Base-by-base conservation (phyloP, 2,113 vertebrate species). In the Plestiodon gilberti region DNA sequence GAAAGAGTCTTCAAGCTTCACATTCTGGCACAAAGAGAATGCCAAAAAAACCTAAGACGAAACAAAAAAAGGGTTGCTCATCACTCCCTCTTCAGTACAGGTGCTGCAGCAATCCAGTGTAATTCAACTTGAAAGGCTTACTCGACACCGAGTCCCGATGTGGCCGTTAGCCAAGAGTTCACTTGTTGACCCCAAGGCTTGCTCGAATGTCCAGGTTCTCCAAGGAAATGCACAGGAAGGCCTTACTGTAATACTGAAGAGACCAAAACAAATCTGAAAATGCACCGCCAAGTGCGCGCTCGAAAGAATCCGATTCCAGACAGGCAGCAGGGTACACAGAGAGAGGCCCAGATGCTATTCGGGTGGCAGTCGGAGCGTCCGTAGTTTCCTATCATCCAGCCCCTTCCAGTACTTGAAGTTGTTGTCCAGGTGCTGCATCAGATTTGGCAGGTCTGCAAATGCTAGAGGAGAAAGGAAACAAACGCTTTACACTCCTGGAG, bases 351-450 rank as follows among this genome's bases (percentile, higher is more conserved):
- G n/a, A 71, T 33, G 81, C 89, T 98, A 97, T 87, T 99, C 97
- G 0, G 97, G 97, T 18, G 98, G 98, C 0, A 97, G 98, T 43
- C 98, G 97, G 81, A 99, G 96, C 91, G 96, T 98, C 93, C 97
- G 97, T 82, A 99, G 96, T 92, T 99, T 97, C 91, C 92, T 96
- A 2, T 98, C 98, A 9, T 99, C 98, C 87, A 99, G 94, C 89
- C 96, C 95, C 96, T 99, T 99, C 99, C 99, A 99, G 96, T 99
- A 99, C 89, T 99, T 99, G 93, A 99, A 99, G 96, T 99, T 99
- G 90, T 97, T 98, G 95, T 99, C 98, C 92, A 99, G 96, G 93
- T 99, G 97, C 95, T 98, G 98, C 98, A 99, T 98, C 88, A 99
- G 93, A 93, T 99, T 98, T 6, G 99, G 98, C 88, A 99, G 97